Evolutionary conservation across 2,797 vertebrate species (phyloP).

Genomic region (Hoplostethus mediterraneus): DNA sequence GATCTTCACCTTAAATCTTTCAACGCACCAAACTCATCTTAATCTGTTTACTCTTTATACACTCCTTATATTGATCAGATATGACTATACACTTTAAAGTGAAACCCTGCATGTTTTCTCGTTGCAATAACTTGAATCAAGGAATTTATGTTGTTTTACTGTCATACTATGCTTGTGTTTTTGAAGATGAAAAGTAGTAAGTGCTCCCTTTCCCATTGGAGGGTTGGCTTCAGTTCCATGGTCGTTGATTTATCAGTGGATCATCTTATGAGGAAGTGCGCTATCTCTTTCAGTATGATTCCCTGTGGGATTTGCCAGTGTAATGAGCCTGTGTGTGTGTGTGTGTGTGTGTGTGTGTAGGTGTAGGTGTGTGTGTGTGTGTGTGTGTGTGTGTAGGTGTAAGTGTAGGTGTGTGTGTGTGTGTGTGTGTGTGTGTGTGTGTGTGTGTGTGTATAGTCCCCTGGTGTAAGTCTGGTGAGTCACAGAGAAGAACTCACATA

Average conservation of each 20-base stretch:
- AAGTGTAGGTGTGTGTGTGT: constrained; percentile 17
- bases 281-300: constrained; percentile 13
- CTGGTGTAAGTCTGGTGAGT: not conserved
- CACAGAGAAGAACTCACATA: not conserved
- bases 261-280: constrained; percentile 33
- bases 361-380: not conserved
- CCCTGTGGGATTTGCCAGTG: constrained; percentile 39
- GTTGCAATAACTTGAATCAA: too few species aligned
- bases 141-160: not conserved
- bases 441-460: not conserved
- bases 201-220: too few species aligned
- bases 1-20: constrained; percentile 55
- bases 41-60: constrained; percentile 13
- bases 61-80: constrained; percentile 9
- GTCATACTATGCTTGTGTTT: not conserved
- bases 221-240: not conserved
- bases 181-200: not conserved
- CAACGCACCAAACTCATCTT: constrained; percentile 26
- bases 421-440: not conserved
- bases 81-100: not conserved
- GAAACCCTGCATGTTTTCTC: not conserved
- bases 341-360: not conserved
- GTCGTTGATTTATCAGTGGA: too few species aligned
- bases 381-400: not conserved
- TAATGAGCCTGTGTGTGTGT: constrained; percentile 36